Base-by-base conservation (phyloP, 2,888 invertebrate species). In the Oscheius sp. region DNA sequence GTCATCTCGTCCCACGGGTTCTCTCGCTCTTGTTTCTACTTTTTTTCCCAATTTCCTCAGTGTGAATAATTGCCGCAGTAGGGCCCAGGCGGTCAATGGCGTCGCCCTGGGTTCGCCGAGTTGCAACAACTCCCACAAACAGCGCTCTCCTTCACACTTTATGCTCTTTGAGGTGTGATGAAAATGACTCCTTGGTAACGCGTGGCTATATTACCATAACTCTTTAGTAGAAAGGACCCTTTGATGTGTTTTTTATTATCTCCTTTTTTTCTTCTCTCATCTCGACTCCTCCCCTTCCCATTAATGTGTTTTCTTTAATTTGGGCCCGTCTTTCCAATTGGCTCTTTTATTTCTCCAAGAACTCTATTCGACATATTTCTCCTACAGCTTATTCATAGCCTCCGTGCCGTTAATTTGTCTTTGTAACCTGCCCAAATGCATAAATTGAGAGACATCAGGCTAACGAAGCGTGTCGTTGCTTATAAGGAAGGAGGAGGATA, bases 31-130 rank as follows among this genome's bases (percentile, higher is more conserved):
- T 9, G 35, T 35, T 35, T 9, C 35, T 6, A 35, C 35, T 35
- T 35, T 35, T 35, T 61, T 61, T 61, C 43, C 43, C 45, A 41
- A 61, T 61, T 61, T 61, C 61, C 61, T 43, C 43, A 61, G 43
- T 61, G 61, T 61, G 61, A 61, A 61, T 61, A 61, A 43, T 61
- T 43, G 43, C 43, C 41, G 21, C n/a, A 7, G 18, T 41, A 21
- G 41, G 58, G 25, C 21, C 16, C n/a, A 35, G 61, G 21, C 21
- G 61, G 41, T 61, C 61, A 61, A 41, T 59, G 59, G 59, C 29
- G 55, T 55, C 25, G 55, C 16, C n/a, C 49, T 49, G 49, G 18
- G 49, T 49, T 49, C 49, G 49, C 16, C 49, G 49, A 49, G 49
- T 49, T 49, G 49, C 49, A 35, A 49, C 49, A 3, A 7, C 49